These are phyloP conservation scores for Eucidaris tribuloides DNA, from an alignment of 35 echinoderm and acorn worm genomes.

Conservation along the genomic window DNA sequence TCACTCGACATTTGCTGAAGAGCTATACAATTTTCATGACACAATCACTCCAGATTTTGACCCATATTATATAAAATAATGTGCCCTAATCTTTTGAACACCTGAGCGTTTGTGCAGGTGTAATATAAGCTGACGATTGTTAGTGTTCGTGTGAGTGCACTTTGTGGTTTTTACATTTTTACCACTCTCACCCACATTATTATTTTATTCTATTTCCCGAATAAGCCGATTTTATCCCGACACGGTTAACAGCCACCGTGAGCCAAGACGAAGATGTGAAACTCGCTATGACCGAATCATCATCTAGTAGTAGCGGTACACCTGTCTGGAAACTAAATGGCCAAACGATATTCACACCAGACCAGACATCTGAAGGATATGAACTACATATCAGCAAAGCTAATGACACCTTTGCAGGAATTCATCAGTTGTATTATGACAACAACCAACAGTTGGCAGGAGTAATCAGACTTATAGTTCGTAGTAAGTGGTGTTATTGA, in stretches of 20 bases:
- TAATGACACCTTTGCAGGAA: neutral
- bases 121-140: too few species aligned
- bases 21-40: too few species aligned
- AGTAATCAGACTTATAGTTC: neutral
- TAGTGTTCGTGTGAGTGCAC: too few species aligned
- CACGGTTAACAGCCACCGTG: neutral
- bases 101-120: too few species aligned
- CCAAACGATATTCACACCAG: neutral
- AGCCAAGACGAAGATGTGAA: neutral
- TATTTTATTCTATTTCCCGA: too few species aligned
- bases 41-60: too few species aligned
- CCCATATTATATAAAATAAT: too few species aligned
- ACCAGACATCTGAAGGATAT: neutral
- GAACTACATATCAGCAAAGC: constrained; percentile 8
- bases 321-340: neutral
- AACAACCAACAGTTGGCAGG: neutral
- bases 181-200: too few species aligned
- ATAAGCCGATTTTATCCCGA: neutral
- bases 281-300: neutral
- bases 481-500: too few species aligned
- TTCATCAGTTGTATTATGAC: neutral
- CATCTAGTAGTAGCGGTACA: neutral
- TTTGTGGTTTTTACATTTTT: too few species aligned
- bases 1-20: too few species aligned
- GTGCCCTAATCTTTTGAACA: too few species aligned